These are phyloP conservation scores for Avahi laniger DNA, from an alignment of 2,797 vertebrate species.

Conservation along the genomic window DNA sequence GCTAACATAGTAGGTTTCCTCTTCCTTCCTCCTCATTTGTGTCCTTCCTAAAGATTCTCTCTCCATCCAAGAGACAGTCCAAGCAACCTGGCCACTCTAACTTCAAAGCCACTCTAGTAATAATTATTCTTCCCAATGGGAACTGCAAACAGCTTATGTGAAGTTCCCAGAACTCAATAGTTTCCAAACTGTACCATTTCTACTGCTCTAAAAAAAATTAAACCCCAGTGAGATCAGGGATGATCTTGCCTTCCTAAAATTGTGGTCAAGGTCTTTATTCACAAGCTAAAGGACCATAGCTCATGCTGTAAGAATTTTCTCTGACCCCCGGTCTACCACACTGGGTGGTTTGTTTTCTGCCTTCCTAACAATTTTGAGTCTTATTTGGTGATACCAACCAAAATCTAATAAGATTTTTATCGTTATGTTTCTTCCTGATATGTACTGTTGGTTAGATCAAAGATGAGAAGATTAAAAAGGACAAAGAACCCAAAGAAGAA, in stretches of 20 bases:
- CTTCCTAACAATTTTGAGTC: conserved; percentile 9
- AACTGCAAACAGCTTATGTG: neutral
- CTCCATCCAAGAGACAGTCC: neutral
- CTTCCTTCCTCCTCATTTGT: neutral
- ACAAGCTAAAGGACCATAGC: neutral
- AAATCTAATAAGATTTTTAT: conserved; percentile 40
- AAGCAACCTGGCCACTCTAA: neutral
- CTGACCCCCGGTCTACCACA: neutral
- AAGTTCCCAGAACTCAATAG: neutral
- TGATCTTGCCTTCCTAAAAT: conserved; percentile 27
- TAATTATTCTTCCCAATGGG: neutral
- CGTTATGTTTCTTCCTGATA: conserved; percentile 55
- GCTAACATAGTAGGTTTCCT: neutral
- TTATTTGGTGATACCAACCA: neutral
- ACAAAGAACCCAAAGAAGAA: conserved; percentile 87
- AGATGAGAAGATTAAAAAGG: conserved; percentile 88
- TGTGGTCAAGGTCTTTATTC: neutral
- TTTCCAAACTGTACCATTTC: neutral
- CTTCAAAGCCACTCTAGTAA: neutral
- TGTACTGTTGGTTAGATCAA: conserved; percentile 84
- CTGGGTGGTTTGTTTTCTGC: neutral
- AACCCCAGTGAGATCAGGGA: neutral
- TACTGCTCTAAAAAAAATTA: neutral
- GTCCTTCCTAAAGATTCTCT: neutral
- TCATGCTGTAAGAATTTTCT: neutral